Percentiles rank a stretch among this genome's conserved stretches.
Conservation (phyloP, 2,797 vertebrate genomes). For the Neopelma chrysocephalum region DNA sequence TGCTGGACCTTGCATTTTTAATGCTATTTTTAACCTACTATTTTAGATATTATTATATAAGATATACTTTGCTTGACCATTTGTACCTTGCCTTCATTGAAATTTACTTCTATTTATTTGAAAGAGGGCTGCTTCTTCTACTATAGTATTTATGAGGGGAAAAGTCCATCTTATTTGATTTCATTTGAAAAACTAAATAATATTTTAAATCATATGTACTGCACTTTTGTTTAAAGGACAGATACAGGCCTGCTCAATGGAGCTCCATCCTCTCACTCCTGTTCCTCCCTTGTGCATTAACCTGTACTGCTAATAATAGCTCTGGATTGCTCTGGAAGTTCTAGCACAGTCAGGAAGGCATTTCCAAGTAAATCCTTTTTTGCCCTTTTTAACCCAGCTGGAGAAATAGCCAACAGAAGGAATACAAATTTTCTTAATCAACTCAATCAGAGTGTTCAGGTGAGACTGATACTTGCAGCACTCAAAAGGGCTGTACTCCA, state of each 20-base stretch:
- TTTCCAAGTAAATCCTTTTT: neutral
- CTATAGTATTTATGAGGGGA: accelerated
- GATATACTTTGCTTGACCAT: neutral
- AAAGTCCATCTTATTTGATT: neutral
- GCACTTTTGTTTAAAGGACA: neutral
- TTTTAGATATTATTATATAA: neutral
- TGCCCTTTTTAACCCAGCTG: neutral
- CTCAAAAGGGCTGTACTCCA: neutral
- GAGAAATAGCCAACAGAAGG: neutral
- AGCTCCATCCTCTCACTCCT: neutral
- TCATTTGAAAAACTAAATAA: neutral
- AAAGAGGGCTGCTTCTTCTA: neutral
- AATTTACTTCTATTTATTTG: neutral
- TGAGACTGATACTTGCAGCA: neutral
- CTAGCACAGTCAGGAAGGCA: neutral
- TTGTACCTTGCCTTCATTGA: neutral
- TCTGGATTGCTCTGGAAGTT: neutral
- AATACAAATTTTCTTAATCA: neutral
- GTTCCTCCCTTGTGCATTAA: neutral
- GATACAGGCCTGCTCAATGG: neutral
- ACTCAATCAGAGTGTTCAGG: neutral
- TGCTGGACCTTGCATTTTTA: neutral
- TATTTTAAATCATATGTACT: neutral
- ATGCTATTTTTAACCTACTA: neutral
- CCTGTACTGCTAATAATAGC: neutral